Conservation (phyloP, 2,888 invertebrate genomes). For the Mayetiola destructor region DNA sequence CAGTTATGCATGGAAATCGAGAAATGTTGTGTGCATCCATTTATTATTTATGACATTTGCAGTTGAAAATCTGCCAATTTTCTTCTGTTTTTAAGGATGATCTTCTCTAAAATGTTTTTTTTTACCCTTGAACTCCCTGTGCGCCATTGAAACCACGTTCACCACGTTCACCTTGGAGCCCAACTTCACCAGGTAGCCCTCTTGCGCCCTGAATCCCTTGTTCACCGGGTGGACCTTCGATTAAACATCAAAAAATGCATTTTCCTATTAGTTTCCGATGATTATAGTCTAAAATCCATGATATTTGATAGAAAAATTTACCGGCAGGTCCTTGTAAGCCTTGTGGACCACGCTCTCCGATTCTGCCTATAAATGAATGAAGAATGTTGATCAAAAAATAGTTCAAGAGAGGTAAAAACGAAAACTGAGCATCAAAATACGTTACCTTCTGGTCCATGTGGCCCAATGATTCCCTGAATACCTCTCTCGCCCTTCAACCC, state of each 20-base stretch:
- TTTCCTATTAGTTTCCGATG: no score
- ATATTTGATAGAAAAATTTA: background rate
- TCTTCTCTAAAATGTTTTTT: background rate
- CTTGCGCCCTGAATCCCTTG: constrained; percentile 46
- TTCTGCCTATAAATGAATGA: constrained; percentile 21
- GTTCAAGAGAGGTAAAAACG: no score
- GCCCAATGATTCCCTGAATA: constrained; percentile 53
- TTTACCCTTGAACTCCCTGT: constrained; percentile 47
- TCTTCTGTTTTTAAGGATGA: background rate
- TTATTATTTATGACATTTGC: no score
- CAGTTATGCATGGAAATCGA: no score
- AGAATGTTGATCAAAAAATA: background rate
- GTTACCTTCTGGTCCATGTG: constrained; percentile 58
- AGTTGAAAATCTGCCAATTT: no score
- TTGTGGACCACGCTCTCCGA: constrained; percentile 52
- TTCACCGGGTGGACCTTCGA: constrained; percentile 46
- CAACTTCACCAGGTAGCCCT: constrained; percentile 60
- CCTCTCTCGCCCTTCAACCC: constrained; percentile 41
- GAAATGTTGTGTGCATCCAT: no score
- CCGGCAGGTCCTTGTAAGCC: constrained; percentile 45
- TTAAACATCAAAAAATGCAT: no score
- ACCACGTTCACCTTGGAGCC: constrained; percentile 63
- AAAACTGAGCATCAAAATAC: constrained; percentile 35
- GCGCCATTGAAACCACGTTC: constrained; percentile 55
- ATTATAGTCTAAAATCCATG: background rate